Percentiles rank a stretch among this genome's conserved stretches.
Evolutionary conservation across 1,140 invertebrate genomes (phyloP).

Genomic region (Atta texana): DNA sequence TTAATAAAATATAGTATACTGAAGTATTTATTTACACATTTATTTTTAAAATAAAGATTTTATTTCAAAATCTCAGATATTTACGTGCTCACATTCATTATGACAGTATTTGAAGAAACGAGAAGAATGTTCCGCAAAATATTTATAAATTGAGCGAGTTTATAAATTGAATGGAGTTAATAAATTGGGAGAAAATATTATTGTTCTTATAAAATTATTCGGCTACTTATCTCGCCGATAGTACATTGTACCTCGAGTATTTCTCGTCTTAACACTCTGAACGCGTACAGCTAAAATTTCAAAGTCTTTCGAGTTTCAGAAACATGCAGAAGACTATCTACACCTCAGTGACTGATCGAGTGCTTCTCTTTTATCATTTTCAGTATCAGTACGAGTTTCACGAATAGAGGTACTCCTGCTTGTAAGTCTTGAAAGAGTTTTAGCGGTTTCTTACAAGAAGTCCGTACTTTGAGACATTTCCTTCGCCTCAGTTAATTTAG

Average conservation of each 20-base stretch:
- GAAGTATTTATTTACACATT: slow-evolving; percentile 21
- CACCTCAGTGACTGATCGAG: slow-evolving; percentile 20
- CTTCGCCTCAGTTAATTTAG: background rate
- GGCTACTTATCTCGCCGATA: background rate
- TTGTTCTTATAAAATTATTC: slow-evolving; percentile 47
- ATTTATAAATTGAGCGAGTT: background rate
- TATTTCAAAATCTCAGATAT: slow-evolving; percentile 3
- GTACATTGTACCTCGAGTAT: slow-evolving; percentile 51
- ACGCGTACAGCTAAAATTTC: slow-evolving; percentile 24
- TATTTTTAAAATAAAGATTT: slow-evolving; percentile 13
- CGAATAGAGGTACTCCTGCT: slow-evolving; percentile 21
- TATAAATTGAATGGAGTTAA: slow-evolving; percentile 43
- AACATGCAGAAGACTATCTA: slow-evolving; percentile 36
- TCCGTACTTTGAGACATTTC: slow-evolving; percentile 1
- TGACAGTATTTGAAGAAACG: slow-evolving; percentile 9
- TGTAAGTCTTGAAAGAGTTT: slow-evolving; percentile 6
- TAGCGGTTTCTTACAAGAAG: background rate
- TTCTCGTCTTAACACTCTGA: slow-evolving; percentile 46
- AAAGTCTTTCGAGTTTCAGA: slow-evolving; percentile 10
- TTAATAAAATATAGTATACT: slow-evolving; percentile 6
- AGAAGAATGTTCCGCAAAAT: background rate
- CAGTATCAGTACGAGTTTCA: slow-evolving; percentile 17
- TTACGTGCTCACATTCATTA: background rate
- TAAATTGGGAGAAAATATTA: slow-evolving; percentile 45
- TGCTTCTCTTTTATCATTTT: slow-evolving; percentile 4